phyloP scores from a whole-genome alignment of 2,888 invertebrate genomes.

The Hemicrepidius hirtus region DNA sequence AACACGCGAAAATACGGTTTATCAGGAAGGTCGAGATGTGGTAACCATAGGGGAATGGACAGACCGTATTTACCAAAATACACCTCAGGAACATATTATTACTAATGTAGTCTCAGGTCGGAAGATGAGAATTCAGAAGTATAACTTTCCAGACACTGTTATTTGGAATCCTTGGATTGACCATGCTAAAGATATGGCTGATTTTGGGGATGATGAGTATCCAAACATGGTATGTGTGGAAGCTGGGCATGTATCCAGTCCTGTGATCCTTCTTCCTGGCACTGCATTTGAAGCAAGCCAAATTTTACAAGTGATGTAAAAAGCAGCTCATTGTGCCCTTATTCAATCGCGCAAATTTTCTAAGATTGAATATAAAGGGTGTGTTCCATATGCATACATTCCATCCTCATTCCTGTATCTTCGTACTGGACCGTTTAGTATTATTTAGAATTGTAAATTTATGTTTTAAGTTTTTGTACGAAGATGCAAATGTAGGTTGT shows the following conservation, averaged over 20 bases:
- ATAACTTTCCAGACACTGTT: constrained; percentile 96
- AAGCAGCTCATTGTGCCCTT: constrained; percentile 58
- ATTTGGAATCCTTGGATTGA: constrained; percentile 98
- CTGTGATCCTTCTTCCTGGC: constrained; percentile 90
- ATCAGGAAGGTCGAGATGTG: constrained; percentile 93
- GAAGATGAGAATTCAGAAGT: constrained; percentile 94
- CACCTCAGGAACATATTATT: constrained; percentile 93
- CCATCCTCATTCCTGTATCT: constrained; percentile 54
- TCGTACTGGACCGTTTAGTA: constrained; percentile 53
- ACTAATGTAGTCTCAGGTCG: constrained; percentile 94
- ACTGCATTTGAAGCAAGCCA: constrained; percentile 95
- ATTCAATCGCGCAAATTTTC: constrained; percentile 10
- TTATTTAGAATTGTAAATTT: constrained; percentile 53
- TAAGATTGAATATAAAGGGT: constrained; percentile 34
- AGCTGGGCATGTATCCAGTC: constrained; percentile 91
- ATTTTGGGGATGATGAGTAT: constrained; percentile 98
- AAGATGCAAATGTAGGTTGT: constrained; percentile 57
- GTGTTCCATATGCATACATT: constrained; percentile 50
- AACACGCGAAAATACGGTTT: constrained; percentile 89
- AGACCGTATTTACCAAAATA: constrained; percentile 94
- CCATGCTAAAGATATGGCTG: constrained; percentile 92
- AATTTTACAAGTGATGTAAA: constrained; percentile 86
- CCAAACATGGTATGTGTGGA: constrained; percentile 98
- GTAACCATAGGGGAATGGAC: constrained; percentile 95
- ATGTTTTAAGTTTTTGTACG: constrained; percentile 49